A percentile compares a stretch with the other conserved stretches of the same genome.
These are phyloP conservation scores for Tribolium freemani DNA, from an alignment of 2,888 invertebrate genomes.

Conservation along the genomic window DNA sequence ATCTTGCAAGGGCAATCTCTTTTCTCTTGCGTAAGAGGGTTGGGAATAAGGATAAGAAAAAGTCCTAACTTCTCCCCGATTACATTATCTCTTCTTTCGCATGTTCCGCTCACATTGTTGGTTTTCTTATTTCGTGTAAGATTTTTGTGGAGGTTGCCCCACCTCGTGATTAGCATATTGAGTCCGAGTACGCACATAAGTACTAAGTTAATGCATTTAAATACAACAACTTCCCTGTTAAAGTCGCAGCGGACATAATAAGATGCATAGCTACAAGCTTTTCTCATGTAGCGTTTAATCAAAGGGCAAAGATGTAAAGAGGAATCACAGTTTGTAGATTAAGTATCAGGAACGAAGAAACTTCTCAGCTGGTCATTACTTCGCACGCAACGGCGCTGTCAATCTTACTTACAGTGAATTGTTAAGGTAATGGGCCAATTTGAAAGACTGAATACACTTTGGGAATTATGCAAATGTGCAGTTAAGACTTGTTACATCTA, in stretches of 20 bases:
- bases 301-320: conserved; percentile 31
- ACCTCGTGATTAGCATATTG: conserved; percentile 31
- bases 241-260: conserved; percentile 32
- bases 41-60: neutral
- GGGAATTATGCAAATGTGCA: conserved; percentile 41
- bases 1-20: conserved; percentile 8
- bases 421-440: conserved; percentile 42
- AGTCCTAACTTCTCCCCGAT: neutral
- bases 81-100: neutral
- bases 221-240: conserved; percentile 35
- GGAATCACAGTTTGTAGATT: conserved; percentile 30
- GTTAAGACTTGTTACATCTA: conserved; percentile 34
- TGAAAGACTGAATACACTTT: conserved; percentile 39
- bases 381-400: conserved; percentile 31
- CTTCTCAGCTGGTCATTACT: conserved; percentile 6
- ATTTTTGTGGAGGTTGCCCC: conserved; percentile 16
- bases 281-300: conserved; percentile 35
- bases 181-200: conserved; percentile 22
- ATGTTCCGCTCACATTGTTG: conserved; percentile 9
- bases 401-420: conserved; percentile 39
- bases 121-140: conserved; percentile 9
- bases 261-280: conserved; percentile 39
- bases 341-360: conserved; percentile 24
- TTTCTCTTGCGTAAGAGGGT: neutral
- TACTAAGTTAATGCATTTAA: conserved; percentile 34